A percentile compares a stretch with the other conserved stretches of the same genome.
Conservation (phyloP, 2,888 invertebrate genomes). For the Eupithecia insigniata region DNA sequence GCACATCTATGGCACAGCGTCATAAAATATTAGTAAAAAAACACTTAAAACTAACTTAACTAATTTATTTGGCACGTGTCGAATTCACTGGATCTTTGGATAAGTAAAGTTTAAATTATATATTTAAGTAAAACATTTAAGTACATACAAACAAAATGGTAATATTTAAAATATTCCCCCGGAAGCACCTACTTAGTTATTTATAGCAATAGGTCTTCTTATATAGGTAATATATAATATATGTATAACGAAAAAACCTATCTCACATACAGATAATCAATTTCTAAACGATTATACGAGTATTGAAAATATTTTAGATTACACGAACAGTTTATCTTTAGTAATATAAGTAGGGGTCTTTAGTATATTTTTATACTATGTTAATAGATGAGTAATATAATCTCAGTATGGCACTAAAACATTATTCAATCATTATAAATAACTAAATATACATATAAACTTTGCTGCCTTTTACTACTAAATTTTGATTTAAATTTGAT, state of each 20-base stretch:
- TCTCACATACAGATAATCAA: not conserved
- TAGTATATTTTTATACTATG: conserved; percentile 4
- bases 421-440: conserved; percentile 52
- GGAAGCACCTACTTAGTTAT: not conserved
- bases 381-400: conserved; percentile 29
- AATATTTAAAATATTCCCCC: not conserved
- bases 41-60: conserved; percentile 45
- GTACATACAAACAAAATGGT: not conserved
- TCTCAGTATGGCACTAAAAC: conserved; percentile 47
- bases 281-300: not conserved
- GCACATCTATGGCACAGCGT: conserved; percentile 31
- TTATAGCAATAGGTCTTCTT: not conserved
- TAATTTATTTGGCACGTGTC: conserved; percentile 72
- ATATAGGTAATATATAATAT: not conserved
- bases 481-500: not conserved
- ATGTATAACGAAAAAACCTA: not conserved
- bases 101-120: conserved; percentile 27
- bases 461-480: conserved; percentile 21
- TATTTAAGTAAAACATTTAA: not conserved
- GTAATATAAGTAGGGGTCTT: not conserved
- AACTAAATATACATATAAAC: conserved; percentile 73
- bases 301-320: not conserved
- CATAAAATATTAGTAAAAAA: conserved; percentile 31
- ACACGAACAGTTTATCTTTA: not conserved
- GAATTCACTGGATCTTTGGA: conserved; percentile 78